Conservation (phyloP, 2,888 invertebrate species). For the Cheilosia variabilis region DNA sequence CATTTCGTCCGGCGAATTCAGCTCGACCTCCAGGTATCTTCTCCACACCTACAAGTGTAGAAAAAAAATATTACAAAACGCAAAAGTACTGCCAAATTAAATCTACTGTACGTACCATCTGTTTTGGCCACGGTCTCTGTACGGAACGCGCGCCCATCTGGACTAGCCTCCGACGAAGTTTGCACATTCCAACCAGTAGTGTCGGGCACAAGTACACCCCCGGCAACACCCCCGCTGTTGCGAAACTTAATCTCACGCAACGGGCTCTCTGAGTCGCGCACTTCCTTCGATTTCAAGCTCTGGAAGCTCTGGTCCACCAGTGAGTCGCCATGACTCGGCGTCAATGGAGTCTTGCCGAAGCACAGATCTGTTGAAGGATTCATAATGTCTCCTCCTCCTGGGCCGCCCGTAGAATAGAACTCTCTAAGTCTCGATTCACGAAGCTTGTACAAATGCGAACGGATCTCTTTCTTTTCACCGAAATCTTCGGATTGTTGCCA, state of each 20-base stretch:
- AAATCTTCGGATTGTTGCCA: conserved; percentile 95
- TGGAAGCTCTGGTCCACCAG: conserved; percentile 91
- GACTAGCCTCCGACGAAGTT: conserved; percentile 86
- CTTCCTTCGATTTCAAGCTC: conserved; percentile 91
- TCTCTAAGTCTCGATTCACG: conserved; percentile 91
- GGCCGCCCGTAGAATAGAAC: conserved; percentile 85
- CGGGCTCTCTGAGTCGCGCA: conserved; percentile 91
- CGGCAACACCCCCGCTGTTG: conserved; percentile 76
- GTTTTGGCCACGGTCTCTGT: conserved; percentile 87
- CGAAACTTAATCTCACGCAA: conserved; percentile 84
- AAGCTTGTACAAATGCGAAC: conserved; percentile 92
- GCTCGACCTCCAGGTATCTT: conserved; percentile 87
- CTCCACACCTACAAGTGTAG: conserved; percentile 84
- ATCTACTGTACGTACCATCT: conserved; percentile 83
- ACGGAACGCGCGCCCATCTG: conserved; percentile 87
- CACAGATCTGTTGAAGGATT: conserved; percentile 82
- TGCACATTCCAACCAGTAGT: conserved; percentile 88
- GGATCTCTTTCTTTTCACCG: conserved; percentile 93
- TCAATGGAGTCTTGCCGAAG: conserved; percentile 83
- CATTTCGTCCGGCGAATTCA: conserved; percentile 87
- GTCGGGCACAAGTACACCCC: conserved; percentile 78
- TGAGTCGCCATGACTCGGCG: conserved; percentile 88
- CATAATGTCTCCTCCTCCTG: conserved; percentile 84
- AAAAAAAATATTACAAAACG: neutral
- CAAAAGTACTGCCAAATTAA: neutral